Percentiles rank a stretch among this genome's conserved stretches.
Conservation (phyloP, 2,113 vertebrate species). For the Butastur rufipennis region DNA sequence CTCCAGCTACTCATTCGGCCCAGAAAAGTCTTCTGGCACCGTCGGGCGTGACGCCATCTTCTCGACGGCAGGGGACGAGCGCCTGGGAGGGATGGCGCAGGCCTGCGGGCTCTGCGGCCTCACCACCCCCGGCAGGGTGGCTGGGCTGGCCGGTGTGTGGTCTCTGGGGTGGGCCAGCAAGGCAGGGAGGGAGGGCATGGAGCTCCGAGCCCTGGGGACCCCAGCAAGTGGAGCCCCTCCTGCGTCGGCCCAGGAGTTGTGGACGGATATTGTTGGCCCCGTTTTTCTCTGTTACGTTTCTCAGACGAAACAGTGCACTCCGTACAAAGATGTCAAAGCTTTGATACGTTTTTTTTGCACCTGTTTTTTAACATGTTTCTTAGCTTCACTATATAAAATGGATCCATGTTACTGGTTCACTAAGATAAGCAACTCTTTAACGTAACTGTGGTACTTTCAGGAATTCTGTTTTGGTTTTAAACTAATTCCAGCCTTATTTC, state of each 20-base stretch:
- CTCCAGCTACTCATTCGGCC: rapidly evolving
- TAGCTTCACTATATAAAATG: background rate
- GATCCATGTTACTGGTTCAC: rapidly evolving
- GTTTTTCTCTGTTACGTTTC: rapidly evolving
- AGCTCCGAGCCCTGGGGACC: rapidly evolving
- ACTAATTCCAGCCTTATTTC: background rate
- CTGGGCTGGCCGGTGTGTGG: background rate
- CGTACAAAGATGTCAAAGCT: rapidly evolving
- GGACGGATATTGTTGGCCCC: rapidly evolving
- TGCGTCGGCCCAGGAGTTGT: too few species aligned
- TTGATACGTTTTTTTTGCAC: rapidly evolving
- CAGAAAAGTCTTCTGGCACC: background rate
- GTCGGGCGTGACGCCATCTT: background rate
- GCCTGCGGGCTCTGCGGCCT: background rate
- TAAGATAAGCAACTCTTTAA: background rate
- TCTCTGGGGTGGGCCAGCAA: rapidly evolving
- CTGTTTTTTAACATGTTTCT: background rate
- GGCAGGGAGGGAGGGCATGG: rapidly evolving
- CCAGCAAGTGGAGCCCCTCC: rapidly evolving
- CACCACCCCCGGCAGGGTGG: too few species aligned
- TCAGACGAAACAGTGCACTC: background rate
- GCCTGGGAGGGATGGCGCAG: rapidly evolving
- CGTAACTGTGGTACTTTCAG: background rate
- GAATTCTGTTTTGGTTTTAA: background rate
- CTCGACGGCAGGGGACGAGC: background rate